Conservation (phyloP, 2,888 invertebrate genomes). For the Entomobrya proxima region DNA sequence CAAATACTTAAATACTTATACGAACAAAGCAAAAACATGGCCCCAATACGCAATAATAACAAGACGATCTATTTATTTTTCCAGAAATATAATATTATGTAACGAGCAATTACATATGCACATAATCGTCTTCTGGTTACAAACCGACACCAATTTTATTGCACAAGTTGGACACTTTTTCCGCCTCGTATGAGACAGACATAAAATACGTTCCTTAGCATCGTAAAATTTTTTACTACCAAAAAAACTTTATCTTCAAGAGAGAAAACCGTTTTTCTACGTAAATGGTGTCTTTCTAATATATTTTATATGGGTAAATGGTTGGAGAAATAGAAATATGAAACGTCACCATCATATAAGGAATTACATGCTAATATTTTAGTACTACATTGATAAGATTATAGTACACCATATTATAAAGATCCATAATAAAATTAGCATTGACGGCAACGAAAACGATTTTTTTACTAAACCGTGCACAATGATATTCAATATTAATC, state of each 20-base stretch:
- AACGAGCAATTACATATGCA: conserved; percentile 63
- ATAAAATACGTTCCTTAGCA: conserved; percentile 56
- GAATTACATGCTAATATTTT: too few relatives aligned
- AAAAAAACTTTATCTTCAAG: conserved; percentile 16
- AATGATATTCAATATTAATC: too few relatives aligned
- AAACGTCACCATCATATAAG: not conserved
- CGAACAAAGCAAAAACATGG: too few relatives aligned
- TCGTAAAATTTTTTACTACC: conserved; percentile 60
- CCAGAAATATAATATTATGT: conserved; percentile 1
- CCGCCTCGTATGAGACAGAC: conserved; percentile 58
- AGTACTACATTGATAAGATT: too few relatives aligned
- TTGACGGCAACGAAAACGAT: too few relatives aligned
- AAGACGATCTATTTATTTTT: conserved; percentile 16
- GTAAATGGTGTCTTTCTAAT: conserved; percentile 31
- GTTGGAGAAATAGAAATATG: not conserved
- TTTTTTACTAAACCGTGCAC: too few relatives aligned
- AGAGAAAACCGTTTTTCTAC: conserved; percentile 26
- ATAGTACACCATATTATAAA: too few relatives aligned
- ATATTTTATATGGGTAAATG: not conserved
- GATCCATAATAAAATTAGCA: too few relatives aligned
- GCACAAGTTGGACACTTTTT: conserved; percentile 56
- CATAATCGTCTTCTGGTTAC: conserved; percentile 58
- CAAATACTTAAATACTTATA: too few relatives aligned
- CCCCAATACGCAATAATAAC: too few relatives aligned
- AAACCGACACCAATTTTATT: conserved; percentile 66